Conservation (phyloP, 2,113 vertebrate species). For the Colius striatus region DNA sequence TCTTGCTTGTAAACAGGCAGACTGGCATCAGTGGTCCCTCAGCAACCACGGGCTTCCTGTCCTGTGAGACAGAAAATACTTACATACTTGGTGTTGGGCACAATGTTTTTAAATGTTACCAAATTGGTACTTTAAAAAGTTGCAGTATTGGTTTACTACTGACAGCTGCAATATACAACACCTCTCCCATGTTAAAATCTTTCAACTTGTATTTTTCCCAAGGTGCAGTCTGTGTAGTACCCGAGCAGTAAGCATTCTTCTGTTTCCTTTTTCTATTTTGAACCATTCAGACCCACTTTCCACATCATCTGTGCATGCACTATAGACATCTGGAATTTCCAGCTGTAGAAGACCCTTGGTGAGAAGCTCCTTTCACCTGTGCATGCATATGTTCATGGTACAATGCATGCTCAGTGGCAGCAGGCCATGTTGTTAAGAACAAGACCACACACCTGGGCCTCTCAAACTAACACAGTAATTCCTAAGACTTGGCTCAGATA, state of each 20-base stretch:
- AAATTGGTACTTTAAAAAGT: neutral
- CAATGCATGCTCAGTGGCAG: neutral
- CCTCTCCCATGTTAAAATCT: neutral
- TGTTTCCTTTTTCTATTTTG: neutral
- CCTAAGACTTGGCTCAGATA: neutral
- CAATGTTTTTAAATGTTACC: neutral
- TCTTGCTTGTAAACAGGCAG: neutral
- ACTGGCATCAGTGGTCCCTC: neutral
- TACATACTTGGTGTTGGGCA: neutral
- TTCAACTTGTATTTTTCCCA: neutral
- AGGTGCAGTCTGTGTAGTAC: neutral
- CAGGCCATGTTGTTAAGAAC: neutral
- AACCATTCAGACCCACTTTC: neutral
- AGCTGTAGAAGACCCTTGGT: neutral
- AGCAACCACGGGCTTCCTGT: neutral
- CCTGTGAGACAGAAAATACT: neutral
- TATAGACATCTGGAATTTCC: neutral
- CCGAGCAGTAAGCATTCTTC: neutral
- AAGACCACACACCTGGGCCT: neutral
- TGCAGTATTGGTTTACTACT: neutral
- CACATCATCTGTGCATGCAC: neutral
- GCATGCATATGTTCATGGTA: fast-evolving
- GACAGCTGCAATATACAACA: neutral
- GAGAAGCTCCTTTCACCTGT: neutral
- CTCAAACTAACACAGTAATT: neutral